Base-by-base conservation (phyloP, 2,888 invertebrate genomes). In the Lepas anatifera region DNA sequence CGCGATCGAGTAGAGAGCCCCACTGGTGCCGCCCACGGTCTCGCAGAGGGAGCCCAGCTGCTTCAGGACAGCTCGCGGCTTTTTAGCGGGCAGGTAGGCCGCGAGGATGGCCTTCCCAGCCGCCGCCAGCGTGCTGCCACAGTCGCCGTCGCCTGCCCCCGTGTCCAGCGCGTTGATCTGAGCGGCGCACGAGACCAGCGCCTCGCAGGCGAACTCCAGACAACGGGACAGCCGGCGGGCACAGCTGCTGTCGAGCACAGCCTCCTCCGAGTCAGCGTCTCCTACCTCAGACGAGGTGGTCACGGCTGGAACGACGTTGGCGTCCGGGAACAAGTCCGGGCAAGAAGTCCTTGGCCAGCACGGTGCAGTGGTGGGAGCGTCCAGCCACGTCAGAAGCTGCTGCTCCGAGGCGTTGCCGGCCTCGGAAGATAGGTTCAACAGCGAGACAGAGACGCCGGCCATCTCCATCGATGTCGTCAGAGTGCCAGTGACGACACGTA, bases 391-490 rank as follows among this genome's bases (percentile, higher is more conserved):
- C 71, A 88, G 72, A 79, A 87, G 85, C 1, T 81, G 73, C 3
- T 79, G 79, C 29, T 82, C 75, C 41, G 80, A 75, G 8, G 58
- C 52, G 27, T 16, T 13, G 22, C 35, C 58, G 7, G 39, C 39
- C 39, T 7, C 8, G 8, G 39, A 13, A 7, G 32, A 22, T 7
- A 81, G 75, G 46, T 76, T 76, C 41, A 84, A 75, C 27, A 93
- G 75, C 22, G 90, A 88, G 37, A 94, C 82, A 74, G 89, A 88
- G 75, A 91, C 83, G 11, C 92, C 92, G 69, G 87, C 85, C 85
- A 89, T 89, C 76, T 91, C 87, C 66, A 92, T 78, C 0, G 91
- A 90, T 0, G 91, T 89, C 81, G 90, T 86, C 73, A 87, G 81
- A 8, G 80, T 76, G 10, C 86, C 86, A 72, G 83, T 81, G 78